A percentile compares a stretch with the other conserved stretches of the same genome.
Evolutionary conservation across 1,140 invertebrate species (phyloP).

Genomic region (Eumeta japonica): DNA sequence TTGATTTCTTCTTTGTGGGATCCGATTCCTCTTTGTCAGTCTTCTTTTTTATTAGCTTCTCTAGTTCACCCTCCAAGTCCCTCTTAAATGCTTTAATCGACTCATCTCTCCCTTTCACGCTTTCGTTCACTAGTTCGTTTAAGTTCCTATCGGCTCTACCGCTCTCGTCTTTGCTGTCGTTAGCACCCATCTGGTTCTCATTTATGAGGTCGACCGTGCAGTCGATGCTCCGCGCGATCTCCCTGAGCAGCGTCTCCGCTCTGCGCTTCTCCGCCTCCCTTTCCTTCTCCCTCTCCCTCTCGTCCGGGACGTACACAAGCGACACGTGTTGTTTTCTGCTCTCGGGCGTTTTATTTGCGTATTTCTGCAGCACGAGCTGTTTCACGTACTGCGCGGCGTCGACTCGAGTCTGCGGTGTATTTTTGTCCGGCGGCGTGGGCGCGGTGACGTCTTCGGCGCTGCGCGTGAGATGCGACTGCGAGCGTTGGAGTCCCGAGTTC

Average conservation of each 20-base stretch:
- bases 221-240: slow-evolving; percentile 43
- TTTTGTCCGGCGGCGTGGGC: slow-evolving; percentile 29
- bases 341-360: slow-evolving; percentile 26
- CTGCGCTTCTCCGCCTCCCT: slow-evolving; percentile 25
- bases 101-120: slow-evolving; percentile 5
- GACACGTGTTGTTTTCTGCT: slow-evolving; percentile 39
- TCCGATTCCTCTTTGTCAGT: slow-evolving; percentile 21
- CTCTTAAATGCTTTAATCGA: slow-evolving; percentile 27
- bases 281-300: slow-evolving; percentile 18
- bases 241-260: slow-evolving; percentile 36
- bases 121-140: slow-evolving; percentile 25
- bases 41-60: slow-evolving; percentile 27
- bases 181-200: slow-evolving; percentile 32
- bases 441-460: slow-evolving; percentile 10
- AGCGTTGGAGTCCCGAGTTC: slow-evolving; percentile 18
- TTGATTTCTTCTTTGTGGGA: slow-evolving; percentile 33
- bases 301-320: slow-evolving; percentile 33
- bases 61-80: slow-evolving; percentile 32
- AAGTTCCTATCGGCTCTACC: slow-evolving; percentile 20
- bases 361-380: slow-evolving; percentile 43
- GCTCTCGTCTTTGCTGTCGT: slow-evolving; percentile 27
- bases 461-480: slow-evolving; percentile 10
- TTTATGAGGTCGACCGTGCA: slow-evolving; percentile 35
- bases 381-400: slow-evolving; percentile 38
- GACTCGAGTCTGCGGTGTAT: slow-evolving; percentile 23